Base-by-base conservation (phyloP, 2,888 invertebrate genomes). In the Xestia c-nigrum region DNA sequence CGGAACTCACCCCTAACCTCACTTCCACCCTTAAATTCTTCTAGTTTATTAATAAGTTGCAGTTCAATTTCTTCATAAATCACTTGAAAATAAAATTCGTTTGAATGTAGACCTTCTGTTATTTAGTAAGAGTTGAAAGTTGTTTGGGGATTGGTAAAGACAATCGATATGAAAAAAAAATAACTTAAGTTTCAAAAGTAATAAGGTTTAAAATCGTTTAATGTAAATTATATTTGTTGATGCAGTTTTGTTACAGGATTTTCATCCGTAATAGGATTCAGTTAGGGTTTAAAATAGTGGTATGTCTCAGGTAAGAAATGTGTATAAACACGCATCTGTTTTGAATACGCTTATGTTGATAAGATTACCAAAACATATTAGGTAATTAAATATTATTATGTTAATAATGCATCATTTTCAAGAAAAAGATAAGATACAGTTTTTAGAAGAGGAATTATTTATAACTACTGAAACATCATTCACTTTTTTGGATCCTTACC, bases 1-100 rank as follows among this genome's bases (percentile, higher is more conserved):
- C 91, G 92, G 92, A 92, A 90, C 89, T 91, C 89, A 92, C 91
- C 91, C 90, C 81, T 88, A 88, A 90, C 89, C 88, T 78, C 89
- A 88, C 84, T 90, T 91, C 92, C 92, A 89, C 87, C 87, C 85
- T 85, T 83, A 64, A 80, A 86, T 89, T 88, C 88, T 88, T 85
- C 43, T 72, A 83, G 87, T 90, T 90, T 91, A 91, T 90, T 92
- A 91, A 91, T 91, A 91, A 83, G 88, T 91, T 91, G 88, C 87
- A 88, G 85, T 85, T 86, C 86, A 89, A 88, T 91, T 91, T 90
- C 80, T 86, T 89, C 89, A 90, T 91, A 91, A 91, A 91, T 91
- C 89, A 90, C 89, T 79, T 68, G 71, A 87, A 91, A 89, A 84
- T 68, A 43, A 14, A 47, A 0, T 12, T 1, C 74, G 77, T 14